Base-by-base conservation (phyloP, 1,140 invertebrate species). In the Hycleus phaleratus region DNA sequence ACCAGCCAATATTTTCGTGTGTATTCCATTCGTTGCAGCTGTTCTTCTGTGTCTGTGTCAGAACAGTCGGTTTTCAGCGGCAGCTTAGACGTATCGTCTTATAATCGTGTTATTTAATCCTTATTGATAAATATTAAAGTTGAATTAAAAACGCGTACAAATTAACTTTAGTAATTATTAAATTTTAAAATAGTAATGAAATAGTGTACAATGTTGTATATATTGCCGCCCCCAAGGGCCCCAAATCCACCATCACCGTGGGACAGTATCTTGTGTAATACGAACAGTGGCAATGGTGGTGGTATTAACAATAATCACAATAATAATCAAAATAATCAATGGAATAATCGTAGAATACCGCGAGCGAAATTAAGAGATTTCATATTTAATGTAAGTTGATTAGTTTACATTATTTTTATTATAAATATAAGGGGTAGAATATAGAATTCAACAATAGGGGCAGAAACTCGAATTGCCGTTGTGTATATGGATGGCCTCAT, bases 241-340 rank as follows among this genome's bases (percentile, higher is more conserved):
- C 74, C 75, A 10, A 73, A 74, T 46, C 76, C 79, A 53, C 78
- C 78, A 46, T 77, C 75, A 1, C 75, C 75, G n/a, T 79, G 78
- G 78, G 69, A 70, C 52, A 71, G 68, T 59, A 69, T 68, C 42
- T 54, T 71, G 54, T 68, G 44, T 26, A 42, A 32, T 49, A 32
- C 32, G 12, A 44, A 42, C 26, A 18, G 42, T 32, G 42, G 44
- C 6, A 26, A 12, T 43, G 40, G 38, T 42, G n/a, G 26, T 32
- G 47, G 42, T 26, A 32, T 49, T 26, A 49, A 38, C 26, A 45
- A 44, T 40, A 9, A 43, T 38, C 24, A 45, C 10, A 42, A 39
- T 47, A 44, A 42, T 32, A 32, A 32, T 32, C 26, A 32, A 32
- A 32, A 12, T 12, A 12, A 32, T 32, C 32, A 32, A 7, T 32